Conservation (phyloP, 1,140 invertebrate species). For the Platorchestia sp. region DNA sequence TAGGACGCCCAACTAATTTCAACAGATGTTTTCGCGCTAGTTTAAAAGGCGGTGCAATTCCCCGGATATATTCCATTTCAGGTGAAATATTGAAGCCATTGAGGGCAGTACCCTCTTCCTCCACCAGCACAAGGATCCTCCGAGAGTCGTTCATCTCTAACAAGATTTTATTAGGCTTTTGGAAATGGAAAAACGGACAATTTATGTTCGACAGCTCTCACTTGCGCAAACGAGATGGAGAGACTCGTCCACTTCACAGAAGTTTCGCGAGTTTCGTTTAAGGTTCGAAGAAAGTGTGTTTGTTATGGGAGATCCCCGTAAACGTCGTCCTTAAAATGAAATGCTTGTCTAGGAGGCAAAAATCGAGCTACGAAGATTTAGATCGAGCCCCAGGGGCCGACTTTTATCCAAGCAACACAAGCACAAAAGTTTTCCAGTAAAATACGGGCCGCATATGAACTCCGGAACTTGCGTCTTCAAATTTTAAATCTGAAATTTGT, state of each 20-base stretch:
- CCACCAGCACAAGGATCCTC: not conserved
- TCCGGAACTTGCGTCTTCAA: not conserved
- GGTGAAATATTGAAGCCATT: not conserved
- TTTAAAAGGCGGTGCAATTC: not conserved
- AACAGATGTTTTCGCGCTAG: not conserved
- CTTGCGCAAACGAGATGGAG: not conserved
- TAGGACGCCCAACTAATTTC: not conserved
- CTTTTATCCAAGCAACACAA: not conserved
- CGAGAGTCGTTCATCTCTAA: not conserved
- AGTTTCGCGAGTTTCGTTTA: not conserved
- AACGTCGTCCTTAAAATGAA: not conserved
- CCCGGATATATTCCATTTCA: not conserved
- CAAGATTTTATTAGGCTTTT: not conserved
- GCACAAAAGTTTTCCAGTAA: not conserved
- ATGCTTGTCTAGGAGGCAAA: not conserved
- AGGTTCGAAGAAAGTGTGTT: not conserved
- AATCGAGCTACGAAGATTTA: not conserved
- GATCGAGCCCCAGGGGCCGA: not conserved
- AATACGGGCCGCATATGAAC: not conserved
- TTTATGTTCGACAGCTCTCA: not conserved
- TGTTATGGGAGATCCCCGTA: not conserved
- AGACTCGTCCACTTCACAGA: not conserved
- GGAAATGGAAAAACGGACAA: not conserved
- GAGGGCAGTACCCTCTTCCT: not conserved
- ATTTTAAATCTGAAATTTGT: not conserved